Evolutionary conservation across 2,888 invertebrate species (phyloP).

Genomic region (Mycalesis mineus): DNA sequence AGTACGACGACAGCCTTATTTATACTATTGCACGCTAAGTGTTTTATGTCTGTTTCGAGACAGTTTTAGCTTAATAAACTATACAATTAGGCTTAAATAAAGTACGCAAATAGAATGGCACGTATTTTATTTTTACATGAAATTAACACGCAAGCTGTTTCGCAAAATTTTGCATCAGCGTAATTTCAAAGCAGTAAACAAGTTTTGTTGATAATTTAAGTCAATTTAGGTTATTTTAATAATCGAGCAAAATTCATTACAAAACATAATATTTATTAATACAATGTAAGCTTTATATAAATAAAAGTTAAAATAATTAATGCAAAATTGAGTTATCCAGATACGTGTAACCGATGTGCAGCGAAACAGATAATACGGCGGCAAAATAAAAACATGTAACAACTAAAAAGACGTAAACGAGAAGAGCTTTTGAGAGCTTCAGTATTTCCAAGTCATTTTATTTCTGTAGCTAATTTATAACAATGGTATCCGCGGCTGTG

Average conservation of each 20-base stretch:
- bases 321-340: constrained; percentile 38
- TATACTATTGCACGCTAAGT: constrained; percentile 25
- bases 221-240: not conserved
- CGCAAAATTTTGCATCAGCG: not conserved
- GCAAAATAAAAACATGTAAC: constrained; percentile 11
- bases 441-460: constrained; percentile 47
- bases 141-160: not conserved
- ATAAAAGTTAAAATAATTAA: not conserved
- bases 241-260: not conserved
- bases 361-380: constrained; percentile 9
- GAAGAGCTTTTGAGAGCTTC: constrained; percentile 35
- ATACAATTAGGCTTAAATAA: constrained; percentile 34
- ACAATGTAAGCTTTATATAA: too few species aligned
- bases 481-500: constrained; percentile 44
- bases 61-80: constrained; percentile 6
- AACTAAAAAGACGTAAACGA: constrained; percentile 3
- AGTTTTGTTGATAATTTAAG: not conserved
- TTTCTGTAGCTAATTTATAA: constrained; percentile 61
- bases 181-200: not conserved
- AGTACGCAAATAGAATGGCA: too few species aligned
- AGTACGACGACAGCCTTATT: constrained; percentile 34
- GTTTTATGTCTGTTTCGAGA: not conserved
- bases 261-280: too few species aligned
- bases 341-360: not conserved
- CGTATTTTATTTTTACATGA: too few species aligned